Conservation (phyloP, 2,888 invertebrate genomes). For the Drosophila anomalata region DNA sequence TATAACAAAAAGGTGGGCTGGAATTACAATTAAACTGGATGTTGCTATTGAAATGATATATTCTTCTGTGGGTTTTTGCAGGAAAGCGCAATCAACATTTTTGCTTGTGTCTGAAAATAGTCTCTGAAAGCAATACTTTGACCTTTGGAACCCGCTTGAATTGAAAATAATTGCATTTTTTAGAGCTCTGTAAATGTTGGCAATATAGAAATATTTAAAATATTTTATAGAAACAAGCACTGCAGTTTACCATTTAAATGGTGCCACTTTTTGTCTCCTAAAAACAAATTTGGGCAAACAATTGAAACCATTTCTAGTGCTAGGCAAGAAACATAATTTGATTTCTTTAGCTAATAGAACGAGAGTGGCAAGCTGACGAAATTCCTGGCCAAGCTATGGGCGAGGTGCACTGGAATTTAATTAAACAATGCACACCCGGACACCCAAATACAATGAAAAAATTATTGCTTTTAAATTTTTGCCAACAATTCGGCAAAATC, state of each 20-base stretch:
- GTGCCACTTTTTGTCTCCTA: conserved; percentile 5
- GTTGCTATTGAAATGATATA: not conserved
- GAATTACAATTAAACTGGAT: conserved; percentile 1
- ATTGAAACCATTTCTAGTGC: conserved; percentile 31
- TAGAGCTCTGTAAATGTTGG: not conserved
- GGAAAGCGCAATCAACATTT: no score
- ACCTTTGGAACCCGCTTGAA: not conserved
- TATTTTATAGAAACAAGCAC: not conserved
- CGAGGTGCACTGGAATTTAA: conserved; percentile 62
- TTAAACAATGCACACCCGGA: conserved; percentile 56
- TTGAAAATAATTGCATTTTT: not conserved
- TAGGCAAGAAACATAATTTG: conserved; percentile 33
- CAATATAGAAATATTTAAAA: conserved; percentile 8
- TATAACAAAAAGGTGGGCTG: not conserved
- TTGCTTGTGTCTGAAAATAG: no score
- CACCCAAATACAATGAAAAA: conserved; percentile 26
- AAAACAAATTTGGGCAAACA: conserved; percentile 22
- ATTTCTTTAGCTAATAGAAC: conserved; percentile 36
- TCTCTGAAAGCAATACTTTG: not conserved
- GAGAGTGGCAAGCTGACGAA: conserved; percentile 16
- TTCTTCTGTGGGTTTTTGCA: not conserved
- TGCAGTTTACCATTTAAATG: conserved; percentile 1
- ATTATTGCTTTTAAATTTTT: conserved; percentile 58
- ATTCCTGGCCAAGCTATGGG: not conserved
- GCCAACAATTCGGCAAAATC: not conserved